These are phyloP conservation scores for Amphipyra tragopoginis DNA, from an alignment of 2,888 invertebrate genomes.

Conservation along the genomic window DNA sequence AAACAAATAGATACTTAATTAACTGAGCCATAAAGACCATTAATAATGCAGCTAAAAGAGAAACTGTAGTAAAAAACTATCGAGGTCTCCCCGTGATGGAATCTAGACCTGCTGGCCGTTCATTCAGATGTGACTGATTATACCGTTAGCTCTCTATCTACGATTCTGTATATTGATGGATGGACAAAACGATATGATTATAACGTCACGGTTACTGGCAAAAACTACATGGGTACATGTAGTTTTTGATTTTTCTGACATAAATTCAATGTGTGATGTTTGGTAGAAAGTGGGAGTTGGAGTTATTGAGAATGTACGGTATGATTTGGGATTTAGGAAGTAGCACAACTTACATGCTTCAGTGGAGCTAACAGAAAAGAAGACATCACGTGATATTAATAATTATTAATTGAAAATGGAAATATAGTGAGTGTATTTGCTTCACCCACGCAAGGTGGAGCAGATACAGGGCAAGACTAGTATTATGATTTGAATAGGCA, in stretches of 20 bases:
- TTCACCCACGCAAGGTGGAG: background rate
- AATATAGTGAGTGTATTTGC: background rate
- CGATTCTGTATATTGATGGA: slow-evolving; percentile 48
- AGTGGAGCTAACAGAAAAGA: background rate
- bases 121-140: slow-evolving; percentile 72
- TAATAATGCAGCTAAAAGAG: slow-evolving; percentile 74
- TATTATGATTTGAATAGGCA: slow-evolving; percentile 1
- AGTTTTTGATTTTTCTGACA: slow-evolving; percentile 37
- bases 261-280: slow-evolving; percentile 22
- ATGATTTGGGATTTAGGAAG: background rate
- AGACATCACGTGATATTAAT: background rate
- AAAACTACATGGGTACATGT: slow-evolving; percentile 29
- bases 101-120: slow-evolving; percentile 71
- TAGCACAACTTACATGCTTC: background rate
- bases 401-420: slow-evolving; percentile 8
- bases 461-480: background rate
- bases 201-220: slow-evolving; percentile 47
- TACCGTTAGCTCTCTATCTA: slow-evolving; percentile 58
- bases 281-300: slow-evolving; percentile 1
- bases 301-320: background rate
- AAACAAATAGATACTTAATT: slow-evolving; percentile 63
- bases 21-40: slow-evolving; percentile 63
- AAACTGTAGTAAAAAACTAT: slow-evolving; percentile 79
- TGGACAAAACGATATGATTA: slow-evolving; percentile 42
- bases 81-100: slow-evolving; percentile 75